Evolutionary conservation across 2,888 invertebrate species (phyloP), one percentile per base, ranked within the genome.

Genomic region (Metalampra italica): DNA sequence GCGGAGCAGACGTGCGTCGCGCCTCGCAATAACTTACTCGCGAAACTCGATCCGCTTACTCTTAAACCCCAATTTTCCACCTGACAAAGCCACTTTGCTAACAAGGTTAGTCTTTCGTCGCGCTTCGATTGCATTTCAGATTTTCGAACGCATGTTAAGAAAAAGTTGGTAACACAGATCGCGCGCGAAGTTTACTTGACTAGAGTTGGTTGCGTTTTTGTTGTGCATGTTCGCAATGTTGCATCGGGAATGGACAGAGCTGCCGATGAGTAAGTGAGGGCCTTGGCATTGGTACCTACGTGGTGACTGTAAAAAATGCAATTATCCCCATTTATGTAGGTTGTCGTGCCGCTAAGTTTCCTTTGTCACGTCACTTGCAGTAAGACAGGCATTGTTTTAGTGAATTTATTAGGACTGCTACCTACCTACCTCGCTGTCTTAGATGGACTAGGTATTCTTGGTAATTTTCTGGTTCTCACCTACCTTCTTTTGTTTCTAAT

Each of bases 241-340:
- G 77, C 80, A 78, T 82, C 80, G 77, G 83, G 78, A 82, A 82
- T 84, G 85, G 82, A 81, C 78, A 76, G 81, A 80, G 5, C 22
- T 22, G 79, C 65, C 62, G 81, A 83, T 85, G 86, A 85, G 85
- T 86, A 84, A 86, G 84, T 86, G 77, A 9, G 15, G 75, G 73
- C 87, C 86, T 87, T 86, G 87, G 82, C 78, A 80, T 80, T 82
- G 84, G 82, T 81, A n/a, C n/a, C n/a, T n/a, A 67, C 72, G 68
- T 64, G 70, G 70, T 78, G 81, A 77, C 80, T 70, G 82, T 70
- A 87, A 87, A 88, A 87, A 87, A 72, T 73, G 80, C 76, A 88
- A 86, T 88, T 87, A 87, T 73, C 68, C 69, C 46, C 74, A 76
- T 77, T 75, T 76, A 70, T 75, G 78, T 52, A 75, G 75, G 75